A percentile compares a stretch with the other conserved stretches of the same genome.
These are phyloP conservation scores for Phymanthus crucifer DNA, from an alignment of 92 coral and sea anemone genomes.

Conservation along the genomic window DNA sequence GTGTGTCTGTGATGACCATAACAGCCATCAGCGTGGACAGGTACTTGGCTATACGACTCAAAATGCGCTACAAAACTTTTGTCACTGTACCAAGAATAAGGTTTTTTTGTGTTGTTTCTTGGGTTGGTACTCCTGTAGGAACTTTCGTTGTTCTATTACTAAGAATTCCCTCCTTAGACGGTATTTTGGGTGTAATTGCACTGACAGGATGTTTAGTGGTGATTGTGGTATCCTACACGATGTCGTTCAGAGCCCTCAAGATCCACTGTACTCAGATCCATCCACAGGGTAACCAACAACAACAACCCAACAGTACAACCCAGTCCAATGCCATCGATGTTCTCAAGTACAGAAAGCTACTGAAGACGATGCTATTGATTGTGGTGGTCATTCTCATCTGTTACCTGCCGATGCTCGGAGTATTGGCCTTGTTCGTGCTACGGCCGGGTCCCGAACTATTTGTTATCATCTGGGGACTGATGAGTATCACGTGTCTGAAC, in stretches of 20 bases:
- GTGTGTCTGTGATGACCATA: constrained; percentile 20
- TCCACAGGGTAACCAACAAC: background rate
- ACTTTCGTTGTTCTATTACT: background rate
- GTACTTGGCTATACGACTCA: constrained; percentile 32
- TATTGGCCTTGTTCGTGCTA: background rate
- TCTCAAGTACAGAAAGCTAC: constrained; percentile 20
- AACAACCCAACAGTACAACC: background rate
- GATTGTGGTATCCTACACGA: constrained; percentile 2
- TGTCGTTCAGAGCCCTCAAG: constrained; percentile 14
- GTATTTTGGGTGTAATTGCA: background rate
- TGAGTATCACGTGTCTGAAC: constrained; percentile 17
- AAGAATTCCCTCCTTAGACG: background rate
- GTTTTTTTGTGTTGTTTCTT: background rate
- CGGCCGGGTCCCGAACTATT: background rate
- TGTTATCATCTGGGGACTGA: background rate
- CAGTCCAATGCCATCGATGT: constrained; percentile 13
- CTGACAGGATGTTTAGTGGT: background rate
- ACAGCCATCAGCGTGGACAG: constrained; percentile 29
- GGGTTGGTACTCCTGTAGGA: background rate
- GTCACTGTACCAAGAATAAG: constrained; percentile 21
- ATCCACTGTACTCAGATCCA: constrained; percentile 20
- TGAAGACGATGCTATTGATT: constrained; percentile 22
- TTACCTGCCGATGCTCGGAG: constrained; percentile 8
- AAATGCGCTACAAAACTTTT: constrained; percentile 18
- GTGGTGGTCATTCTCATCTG: constrained; percentile 9